phyloP scores from a whole-genome alignment of 2,888 invertebrate species.

The Odontomyia ornata region DNA sequence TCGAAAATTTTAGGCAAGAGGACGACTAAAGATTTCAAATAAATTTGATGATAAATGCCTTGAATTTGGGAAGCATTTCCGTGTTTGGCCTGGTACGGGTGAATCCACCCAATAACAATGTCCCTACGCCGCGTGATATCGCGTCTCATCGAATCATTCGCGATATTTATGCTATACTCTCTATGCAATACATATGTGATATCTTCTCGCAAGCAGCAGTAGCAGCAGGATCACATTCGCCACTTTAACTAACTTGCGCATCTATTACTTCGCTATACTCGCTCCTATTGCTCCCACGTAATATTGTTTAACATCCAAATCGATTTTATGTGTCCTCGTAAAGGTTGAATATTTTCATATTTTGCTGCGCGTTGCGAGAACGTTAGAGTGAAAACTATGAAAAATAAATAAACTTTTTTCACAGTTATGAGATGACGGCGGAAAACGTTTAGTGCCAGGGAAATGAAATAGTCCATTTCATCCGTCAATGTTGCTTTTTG shows the following conservation, averaged over 20 bases:
- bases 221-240: background rate
- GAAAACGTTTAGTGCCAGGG: no score
- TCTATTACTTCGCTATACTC: no score
- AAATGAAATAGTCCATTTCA: no score
- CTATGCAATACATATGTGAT: slow-evolving; percentile 1
- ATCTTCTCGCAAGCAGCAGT: background rate
- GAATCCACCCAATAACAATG: background rate
- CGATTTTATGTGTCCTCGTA: slow-evolving; percentile 7
- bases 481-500: no score
- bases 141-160: background rate
- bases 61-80: slow-evolving; percentile 18
- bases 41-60: slow-evolving; percentile 38
- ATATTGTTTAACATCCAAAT: slow-evolving; percentile 20
- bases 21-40: slow-evolving; percentile 15
- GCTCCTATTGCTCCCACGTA: background rate
- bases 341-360: slow-evolving; percentile 6
- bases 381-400: no score
- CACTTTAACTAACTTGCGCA: background rate
- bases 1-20: slow-evolving; percentile 14
- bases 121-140: background rate
- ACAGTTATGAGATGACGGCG: no score
- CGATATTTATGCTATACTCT: slow-evolving; percentile 14
- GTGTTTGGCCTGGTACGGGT: background rate
- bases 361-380: background rate
- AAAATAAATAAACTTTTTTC: no score